A percentile compares a stretch with the other conserved stretches of the same genome.
Conservation (phyloP, 2,797 vertebrate species). For the Numenius phaeopus region DNA sequence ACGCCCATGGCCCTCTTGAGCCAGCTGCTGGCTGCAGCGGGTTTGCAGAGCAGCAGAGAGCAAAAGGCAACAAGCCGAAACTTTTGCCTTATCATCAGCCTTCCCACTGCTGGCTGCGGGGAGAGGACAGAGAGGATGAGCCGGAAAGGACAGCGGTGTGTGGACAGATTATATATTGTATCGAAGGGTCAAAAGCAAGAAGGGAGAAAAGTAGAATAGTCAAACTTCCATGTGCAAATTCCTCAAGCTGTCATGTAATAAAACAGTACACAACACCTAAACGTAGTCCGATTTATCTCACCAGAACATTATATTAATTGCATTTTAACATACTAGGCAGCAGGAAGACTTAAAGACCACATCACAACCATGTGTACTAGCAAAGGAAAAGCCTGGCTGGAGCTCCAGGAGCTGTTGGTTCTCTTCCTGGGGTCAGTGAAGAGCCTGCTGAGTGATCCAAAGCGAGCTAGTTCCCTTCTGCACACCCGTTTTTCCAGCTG, state of each 20-base stretch:
- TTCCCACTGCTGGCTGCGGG: not conserved
- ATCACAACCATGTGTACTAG: rapidly evolving
- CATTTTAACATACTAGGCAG: not conserved
- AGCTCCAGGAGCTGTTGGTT: not conserved
- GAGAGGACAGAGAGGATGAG: not conserved
- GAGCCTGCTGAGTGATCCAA: not conserved
- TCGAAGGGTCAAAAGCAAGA: not conserved
- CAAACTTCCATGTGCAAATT: not conserved
- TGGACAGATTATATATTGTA: not conserved
- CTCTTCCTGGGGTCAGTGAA: not conserved
- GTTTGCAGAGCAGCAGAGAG: not conserved
- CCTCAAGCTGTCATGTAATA: not conserved
- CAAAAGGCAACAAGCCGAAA: not conserved
- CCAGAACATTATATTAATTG: not conserved
- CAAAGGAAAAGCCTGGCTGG: not conserved
- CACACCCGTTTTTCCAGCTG: not conserved
- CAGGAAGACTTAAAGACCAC: not conserved
- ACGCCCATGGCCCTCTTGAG: not conserved
- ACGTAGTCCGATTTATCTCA: not conserved
- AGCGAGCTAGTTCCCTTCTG: not conserved
- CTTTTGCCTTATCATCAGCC: not conserved
- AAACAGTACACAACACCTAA: not conserved
- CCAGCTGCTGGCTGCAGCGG: not conserved
- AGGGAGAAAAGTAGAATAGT: not conserved
- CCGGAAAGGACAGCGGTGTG: not conserved